Base-by-base conservation (phyloP, 2,888 invertebrate genomes). In the Lymantria dispar region DNA sequence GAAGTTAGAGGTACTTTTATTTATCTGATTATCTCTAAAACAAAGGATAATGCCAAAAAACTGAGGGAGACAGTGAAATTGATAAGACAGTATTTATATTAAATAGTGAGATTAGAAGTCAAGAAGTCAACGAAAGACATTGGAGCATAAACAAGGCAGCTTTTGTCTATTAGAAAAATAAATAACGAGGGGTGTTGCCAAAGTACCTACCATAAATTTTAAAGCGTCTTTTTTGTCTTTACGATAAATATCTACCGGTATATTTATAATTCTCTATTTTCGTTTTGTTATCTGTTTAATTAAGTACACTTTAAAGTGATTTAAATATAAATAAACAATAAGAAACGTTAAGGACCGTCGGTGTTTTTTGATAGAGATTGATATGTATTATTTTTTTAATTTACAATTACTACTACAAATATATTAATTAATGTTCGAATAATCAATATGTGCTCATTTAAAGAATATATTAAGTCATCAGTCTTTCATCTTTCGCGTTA, bases 51-150 rank as follows among this genome's bases (percentile, higher is more conserved):
- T 38, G 38, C 3, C 38, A 36, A 37, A 30, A 48, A 48, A 45
- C 44, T 15, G 41, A 39, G 30, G 42, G 29, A 33, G 38, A 45
- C 39, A 43, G 12, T 36, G 45, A 45, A 58, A 58, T 58, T 60
- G 57, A 55, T 59, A 64, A 59, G 52, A 47, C 33, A 47, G 41
- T 48, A 47, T 59, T 54, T 50, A 52, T 54, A 59, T 56, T 63
- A 58, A 47, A 43, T 52, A 51, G 44, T 46, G 52, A 62, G 60
- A 64, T 64, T 62, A 56, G 45, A 50, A 54, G 47, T 50, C 56
- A 63, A 56, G 45, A 50, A 54, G 47, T 50, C 56, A 63, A 68
- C 62, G 64, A 64, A 64, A 42, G 48, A 48, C 39, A 42, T 15
- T 14, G 41, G 30, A 50, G 47, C 47, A 43, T 44, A 40, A 22